Evolutionary conservation across 1,140 invertebrate genomes (phyloP).

Genomic region (Psix sp.): DNA sequence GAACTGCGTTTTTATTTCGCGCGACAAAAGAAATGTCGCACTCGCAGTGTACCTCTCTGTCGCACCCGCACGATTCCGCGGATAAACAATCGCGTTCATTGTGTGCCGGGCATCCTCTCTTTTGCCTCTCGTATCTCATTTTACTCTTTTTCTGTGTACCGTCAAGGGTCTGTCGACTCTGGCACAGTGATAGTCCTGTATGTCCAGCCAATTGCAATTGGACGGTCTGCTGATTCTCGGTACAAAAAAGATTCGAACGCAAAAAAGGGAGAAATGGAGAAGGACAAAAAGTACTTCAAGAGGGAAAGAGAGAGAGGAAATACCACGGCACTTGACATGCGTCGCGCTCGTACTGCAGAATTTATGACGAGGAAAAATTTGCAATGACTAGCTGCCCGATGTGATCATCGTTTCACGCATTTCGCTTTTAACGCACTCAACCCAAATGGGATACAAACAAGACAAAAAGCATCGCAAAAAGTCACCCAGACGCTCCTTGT

Average conservation of each 20-base stretch:
- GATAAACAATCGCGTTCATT: conserved; percentile 58
- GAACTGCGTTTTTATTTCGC: conserved; percentile 33
- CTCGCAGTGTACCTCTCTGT: conserved; percentile 9
- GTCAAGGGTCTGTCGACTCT: conserved; percentile 47
- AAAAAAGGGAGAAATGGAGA: conserved; percentile 4
- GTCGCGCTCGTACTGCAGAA: conserved; percentile 38
- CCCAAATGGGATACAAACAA: conserved; percentile 44
- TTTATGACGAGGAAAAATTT: conserved; percentile 58
- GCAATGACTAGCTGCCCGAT: conserved; percentile 48
- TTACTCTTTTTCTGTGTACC: conserved; percentile 44
- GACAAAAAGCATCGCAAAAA: conserved; percentile 39
- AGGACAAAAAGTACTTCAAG: not conserved
- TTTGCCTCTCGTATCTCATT: conserved; percentile 49
- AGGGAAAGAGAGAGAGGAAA: not conserved
- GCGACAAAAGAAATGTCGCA: conserved; percentile 53
- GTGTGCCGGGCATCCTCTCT: conserved; percentile 42
- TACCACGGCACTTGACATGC: conserved; percentile 47
- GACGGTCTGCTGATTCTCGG: conserved; percentile 47
- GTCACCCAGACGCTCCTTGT: conserved; percentile 38
- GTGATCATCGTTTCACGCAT: conserved; percentile 53
- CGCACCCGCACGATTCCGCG: conserved; percentile 21
- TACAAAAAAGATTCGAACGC: conserved; percentile 14
- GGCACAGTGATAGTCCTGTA: conserved; percentile 52
- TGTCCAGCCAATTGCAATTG: conserved; percentile 54
- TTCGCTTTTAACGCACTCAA: conserved; percentile 44